Conservation (phyloP, 1,140 invertebrate species). For the Plutomurus gul region DNA sequence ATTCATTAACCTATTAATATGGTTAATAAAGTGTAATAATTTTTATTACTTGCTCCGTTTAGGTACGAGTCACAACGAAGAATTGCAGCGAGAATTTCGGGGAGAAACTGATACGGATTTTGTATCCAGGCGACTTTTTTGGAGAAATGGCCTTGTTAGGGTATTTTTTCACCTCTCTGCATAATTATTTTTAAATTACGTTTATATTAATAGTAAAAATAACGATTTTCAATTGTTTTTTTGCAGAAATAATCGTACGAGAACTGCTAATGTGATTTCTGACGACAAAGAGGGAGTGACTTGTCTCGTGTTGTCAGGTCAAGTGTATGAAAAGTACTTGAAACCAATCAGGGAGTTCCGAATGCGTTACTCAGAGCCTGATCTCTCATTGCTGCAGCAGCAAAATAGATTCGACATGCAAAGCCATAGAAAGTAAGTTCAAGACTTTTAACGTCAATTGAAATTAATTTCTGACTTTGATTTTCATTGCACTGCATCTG, state of each 20-base stretch:
- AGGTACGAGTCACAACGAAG: conserved; percentile 82
- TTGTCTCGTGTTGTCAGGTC: conserved; percentile 95
- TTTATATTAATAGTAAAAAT: not conserved
- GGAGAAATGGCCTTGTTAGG: conserved; percentile 95
- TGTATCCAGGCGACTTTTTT: conserved; percentile 93
- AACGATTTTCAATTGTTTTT: not conserved
- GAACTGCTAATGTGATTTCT: conserved; percentile 95
- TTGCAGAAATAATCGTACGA: not conserved
- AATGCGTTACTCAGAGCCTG: conserved; percentile 86
- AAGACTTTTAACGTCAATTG: not conserved
- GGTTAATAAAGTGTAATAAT: not conserved
- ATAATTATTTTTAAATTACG: not conserved
- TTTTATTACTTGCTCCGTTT: not conserved
- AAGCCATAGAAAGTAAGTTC: conserved; percentile 72
- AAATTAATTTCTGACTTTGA: not conserved
- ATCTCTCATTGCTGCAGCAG: not conserved
- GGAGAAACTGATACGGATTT: conserved; percentile 81
- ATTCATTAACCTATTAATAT: not conserved
- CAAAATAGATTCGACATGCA: conserved; percentile 51
- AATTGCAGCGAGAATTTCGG: conserved; percentile 73
- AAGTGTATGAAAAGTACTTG: conserved; percentile 90
- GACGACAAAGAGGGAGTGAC: conserved; percentile 90
- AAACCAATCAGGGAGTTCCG: conserved; percentile 86
- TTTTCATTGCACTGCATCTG: not conserved
- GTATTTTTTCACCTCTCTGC: conserved; percentile 64